Conservation (phyloP, 1,140 invertebrate species). For the Contarinia nasturtii region DNA sequence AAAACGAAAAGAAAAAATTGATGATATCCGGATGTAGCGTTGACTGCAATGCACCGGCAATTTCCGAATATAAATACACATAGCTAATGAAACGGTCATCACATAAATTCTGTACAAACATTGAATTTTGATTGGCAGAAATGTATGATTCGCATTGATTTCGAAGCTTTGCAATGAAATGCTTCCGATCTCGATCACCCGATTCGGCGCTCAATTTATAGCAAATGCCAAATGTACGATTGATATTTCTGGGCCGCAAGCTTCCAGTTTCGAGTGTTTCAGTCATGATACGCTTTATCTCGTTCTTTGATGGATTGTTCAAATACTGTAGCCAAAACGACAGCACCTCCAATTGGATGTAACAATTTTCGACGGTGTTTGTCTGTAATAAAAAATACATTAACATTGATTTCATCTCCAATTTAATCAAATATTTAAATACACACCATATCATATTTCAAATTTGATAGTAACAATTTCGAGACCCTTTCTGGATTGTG, state of each 20-base stretch:
- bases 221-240: not conserved
- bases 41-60: not conserved
- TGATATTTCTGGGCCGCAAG: slow-evolving; percentile 3
- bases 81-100: not conserved
- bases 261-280: slow-evolving; percentile 5
- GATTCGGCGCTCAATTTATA: not conserved
- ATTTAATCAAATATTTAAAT: not conserved
- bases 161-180: not conserved
- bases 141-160: not conserved
- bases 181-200: not conserved
- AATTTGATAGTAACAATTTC: not conserved
- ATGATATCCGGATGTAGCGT: not conserved
- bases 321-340: slow-evolving; percentile 8
- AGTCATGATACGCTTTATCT: slow-evolving; percentile 12
- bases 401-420: not conserved
- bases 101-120: not conserved
- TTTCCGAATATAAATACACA: not conserved
- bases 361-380: slow-evolving; percentile 8
- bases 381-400: slow-evolving; percentile 4
- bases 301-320: slow-evolving; percentile 14
- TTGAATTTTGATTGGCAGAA: not conserved
- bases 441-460: not conserved
- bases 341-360: slow-evolving; percentile 8
- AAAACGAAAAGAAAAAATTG: not conserved
- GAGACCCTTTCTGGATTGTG: slow-evolving; percentile 9